Conservation (phyloP, 2,888 invertebrate species). For the Tetropium fuscum region DNA sequence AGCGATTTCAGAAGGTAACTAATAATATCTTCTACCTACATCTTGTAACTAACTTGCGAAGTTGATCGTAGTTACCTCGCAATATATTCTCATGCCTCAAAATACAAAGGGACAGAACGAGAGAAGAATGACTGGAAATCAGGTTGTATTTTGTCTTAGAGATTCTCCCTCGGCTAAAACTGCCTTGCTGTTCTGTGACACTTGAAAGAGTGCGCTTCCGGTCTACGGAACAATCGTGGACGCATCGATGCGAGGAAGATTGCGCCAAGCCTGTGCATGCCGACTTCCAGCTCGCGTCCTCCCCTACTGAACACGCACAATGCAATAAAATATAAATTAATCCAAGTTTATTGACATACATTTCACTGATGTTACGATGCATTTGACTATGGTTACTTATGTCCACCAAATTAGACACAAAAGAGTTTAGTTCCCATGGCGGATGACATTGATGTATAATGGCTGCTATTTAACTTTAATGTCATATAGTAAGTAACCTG, state of each 20-base stretch:
- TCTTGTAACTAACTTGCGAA: too few species aligned
- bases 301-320: conserved; percentile 21
- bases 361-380: conserved; percentile 9
- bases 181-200: conserved; percentile 24
- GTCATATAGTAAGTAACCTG: too few species aligned
- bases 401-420: conserved; percentile 9
- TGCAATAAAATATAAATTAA: conserved; percentile 18
- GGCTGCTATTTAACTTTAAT: too few species aligned
- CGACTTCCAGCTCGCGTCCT: conserved; percentile 23
- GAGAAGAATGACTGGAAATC: conserved; percentile 21
- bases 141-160: conserved; percentile 16
- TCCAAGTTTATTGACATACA: conserved; percentile 23
- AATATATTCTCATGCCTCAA: conserved; percentile 2
- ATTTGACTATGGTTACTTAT: conserved; percentile 13
- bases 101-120: conserved; percentile 7
- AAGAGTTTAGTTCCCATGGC: neutral
- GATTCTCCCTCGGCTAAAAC: conserved; percentile 4
- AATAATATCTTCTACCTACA: too few species aligned
- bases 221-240: conserved; percentile 29
- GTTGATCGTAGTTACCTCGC: too few species aligned
- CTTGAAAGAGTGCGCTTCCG: conserved; percentile 36
- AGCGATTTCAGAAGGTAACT: too few species aligned
- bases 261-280: conserved; percentile 28
- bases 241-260: conserved; percentile 34
- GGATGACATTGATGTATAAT: too few species aligned